Percentiles rank a stretch among this genome's conserved stretches.
These are phyloP conservation scores for Ophion slaviceki DNA, from an alignment of 2,888 invertebrate genomes.

Conservation along the genomic window DNA sequence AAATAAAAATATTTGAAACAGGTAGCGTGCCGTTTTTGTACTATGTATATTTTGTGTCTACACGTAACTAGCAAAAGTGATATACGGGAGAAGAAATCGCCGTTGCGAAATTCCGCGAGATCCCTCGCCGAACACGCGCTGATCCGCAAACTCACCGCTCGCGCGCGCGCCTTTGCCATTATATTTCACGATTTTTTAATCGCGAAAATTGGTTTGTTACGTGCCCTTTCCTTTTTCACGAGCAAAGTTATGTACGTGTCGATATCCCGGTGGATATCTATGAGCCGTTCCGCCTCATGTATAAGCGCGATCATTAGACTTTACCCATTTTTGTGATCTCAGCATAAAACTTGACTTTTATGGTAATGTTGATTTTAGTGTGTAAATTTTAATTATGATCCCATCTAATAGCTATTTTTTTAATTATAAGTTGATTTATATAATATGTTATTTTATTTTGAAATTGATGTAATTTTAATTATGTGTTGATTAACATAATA, in stretches of 20 bases:
- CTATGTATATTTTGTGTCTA: neutral
- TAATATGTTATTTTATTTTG: too few relatives aligned
- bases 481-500: too few relatives aligned
- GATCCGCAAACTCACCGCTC: constrained; percentile 66
- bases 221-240: constrained; percentile 67
- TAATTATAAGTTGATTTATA: neutral
- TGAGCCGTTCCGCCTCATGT: neutral
- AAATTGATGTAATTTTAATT: too few relatives aligned
- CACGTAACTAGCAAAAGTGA: constrained; percentile 15
- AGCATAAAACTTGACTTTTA: neutral
- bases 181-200: constrained; percentile 69
- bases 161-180: constrained; percentile 44
- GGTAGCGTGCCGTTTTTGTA: constrained; percentile 23
- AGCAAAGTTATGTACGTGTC: neutral
- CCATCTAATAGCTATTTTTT: neutral
- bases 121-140: constrained; percentile 69
- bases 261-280: neutral
- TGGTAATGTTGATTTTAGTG: neutral
- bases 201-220: constrained; percentile 76
- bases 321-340: neutral
- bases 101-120: constrained; percentile 73
- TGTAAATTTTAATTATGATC: neutral
- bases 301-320: neutral
- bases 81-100: constrained; percentile 60
- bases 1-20: constrained; percentile 25